A percentile compares a stretch with the other conserved stretches of the same genome.
These are phyloP conservation scores for Actenoides lindsayi DNA, from an alignment of 2,113 vertebrate species.

Conservation along the genomic window DNA sequence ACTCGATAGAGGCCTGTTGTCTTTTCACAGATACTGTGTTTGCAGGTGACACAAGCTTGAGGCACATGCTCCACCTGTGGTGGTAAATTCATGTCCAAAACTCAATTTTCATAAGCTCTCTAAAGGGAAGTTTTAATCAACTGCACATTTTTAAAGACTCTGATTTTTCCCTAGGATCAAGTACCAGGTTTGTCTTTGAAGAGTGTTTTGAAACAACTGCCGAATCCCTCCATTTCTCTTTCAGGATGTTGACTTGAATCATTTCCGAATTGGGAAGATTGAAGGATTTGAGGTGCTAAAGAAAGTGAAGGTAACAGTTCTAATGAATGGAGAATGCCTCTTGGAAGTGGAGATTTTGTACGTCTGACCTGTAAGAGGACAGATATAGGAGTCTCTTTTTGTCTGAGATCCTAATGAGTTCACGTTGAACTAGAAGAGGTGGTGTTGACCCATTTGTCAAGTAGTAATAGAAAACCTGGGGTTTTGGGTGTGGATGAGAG, in stretches of 20 bases:
- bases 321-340: not conserved
- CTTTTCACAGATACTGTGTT: not conserved
- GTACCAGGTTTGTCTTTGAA: not conserved
- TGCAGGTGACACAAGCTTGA: not conserved
- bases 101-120: not conserved
- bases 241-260: slow-evolving; percentile 96
- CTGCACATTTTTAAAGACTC: rapidly evolving
- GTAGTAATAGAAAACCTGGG: not conserved
- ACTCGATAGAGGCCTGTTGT: not conserved
- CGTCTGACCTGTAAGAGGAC: not conserved
- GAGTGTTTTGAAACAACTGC: not conserved
- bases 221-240: slow-evolving; percentile 23
- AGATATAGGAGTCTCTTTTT: not conserved
- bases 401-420: not conserved
- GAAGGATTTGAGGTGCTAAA: slow-evolving; percentile 94
- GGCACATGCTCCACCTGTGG: rapidly evolving
- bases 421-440: not conserved
- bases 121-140: not conserved
- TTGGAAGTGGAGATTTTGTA: not conserved
- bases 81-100: not conserved
- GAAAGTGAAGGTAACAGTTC: slow-evolving; percentile 89
- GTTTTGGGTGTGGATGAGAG: not conserved
- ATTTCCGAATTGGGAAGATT: slow-evolving; percentile 96
- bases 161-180: not conserved
- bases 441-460: not conserved